Conservation (phyloP, 2,888 invertebrate species). For the Cartodere bifasciata region DNA sequence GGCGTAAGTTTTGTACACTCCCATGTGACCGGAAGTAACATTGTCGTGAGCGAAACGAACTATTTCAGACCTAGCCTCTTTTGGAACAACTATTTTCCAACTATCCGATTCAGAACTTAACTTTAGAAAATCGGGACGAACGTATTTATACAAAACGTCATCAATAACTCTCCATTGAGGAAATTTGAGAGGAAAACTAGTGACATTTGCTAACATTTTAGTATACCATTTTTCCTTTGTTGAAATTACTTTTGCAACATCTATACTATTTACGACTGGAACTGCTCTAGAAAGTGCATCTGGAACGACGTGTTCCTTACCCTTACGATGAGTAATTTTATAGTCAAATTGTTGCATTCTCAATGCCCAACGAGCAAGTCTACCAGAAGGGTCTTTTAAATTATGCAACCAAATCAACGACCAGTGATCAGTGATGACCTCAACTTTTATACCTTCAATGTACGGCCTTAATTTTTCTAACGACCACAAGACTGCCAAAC, state of each 20-base stretch:
- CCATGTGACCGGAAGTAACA: constrained; percentile 10
- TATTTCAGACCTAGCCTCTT: background rate
- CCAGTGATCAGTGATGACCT: constrained; percentile 9
- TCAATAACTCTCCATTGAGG: constrained; percentile 13
- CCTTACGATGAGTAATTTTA: no score
- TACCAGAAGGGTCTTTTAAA: no score
- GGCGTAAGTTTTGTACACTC: constrained; percentile 12
- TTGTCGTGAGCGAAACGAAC: constrained; percentile 2
- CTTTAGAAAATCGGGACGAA: constrained; percentile 9
- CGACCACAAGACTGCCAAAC: constrained; percentile 13
- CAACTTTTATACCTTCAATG: constrained; percentile 9
- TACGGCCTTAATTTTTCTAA: constrained; percentile 10
- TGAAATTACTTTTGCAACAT: background rate
- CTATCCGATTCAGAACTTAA: background rate
- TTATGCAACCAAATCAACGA: constrained; percentile 10
- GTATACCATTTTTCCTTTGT: constrained; percentile 2
- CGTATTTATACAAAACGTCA: constrained; percentile 13
- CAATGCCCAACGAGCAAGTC: no score
- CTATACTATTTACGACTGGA: background rate
- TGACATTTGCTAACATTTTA: constrained; percentile 1
- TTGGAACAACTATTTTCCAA: constrained; percentile 7
- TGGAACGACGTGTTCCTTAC: constrained; percentile 2
- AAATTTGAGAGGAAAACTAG: constrained; percentile 11
- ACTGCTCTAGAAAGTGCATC: constrained; percentile 3
- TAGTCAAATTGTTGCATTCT: no score